phyloP scores from a whole-genome alignment of 1,140 invertebrate species.

The Drosophila nikananu region DNA sequence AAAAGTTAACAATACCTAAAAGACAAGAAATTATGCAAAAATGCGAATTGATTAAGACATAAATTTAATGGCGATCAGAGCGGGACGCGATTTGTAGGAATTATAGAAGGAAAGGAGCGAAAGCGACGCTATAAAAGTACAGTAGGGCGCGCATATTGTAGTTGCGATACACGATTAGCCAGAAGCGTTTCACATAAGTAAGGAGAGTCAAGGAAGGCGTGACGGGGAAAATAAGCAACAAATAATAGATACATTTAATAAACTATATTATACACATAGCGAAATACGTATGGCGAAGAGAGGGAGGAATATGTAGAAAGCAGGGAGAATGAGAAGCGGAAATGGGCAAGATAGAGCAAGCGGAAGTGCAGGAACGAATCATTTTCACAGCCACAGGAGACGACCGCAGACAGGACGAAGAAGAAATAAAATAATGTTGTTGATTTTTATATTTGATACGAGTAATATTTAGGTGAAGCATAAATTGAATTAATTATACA shows the following conservation, averaged over 20 bases:
- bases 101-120: constrained; percentile 22
- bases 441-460: constrained; percentile 86
- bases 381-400: constrained; percentile 75
- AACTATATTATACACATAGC: constrained; percentile 77
- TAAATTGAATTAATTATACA: constrained; percentile 84
- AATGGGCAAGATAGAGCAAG: constrained; percentile 5
- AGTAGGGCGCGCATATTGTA: constrained; percentile 73
- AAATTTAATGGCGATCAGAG: constrained; percentile 65
- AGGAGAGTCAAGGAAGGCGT: constrained; percentile 3
- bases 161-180: constrained; percentile 73
- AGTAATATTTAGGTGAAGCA: constrained; percentile 84
- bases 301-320: constrained; percentile 28
- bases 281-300: constrained; percentile 59
- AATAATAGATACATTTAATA: constrained; percentile 81
- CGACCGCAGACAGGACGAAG: constrained; percentile 56
- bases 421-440: constrained; percentile 73
- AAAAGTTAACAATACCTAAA: constrained; percentile 85
- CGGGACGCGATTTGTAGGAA: constrained; percentile 42
- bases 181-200: constrained; percentile 53
- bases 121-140: constrained; percentile 53
- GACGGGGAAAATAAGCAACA: constrained; percentile 51
- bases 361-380: constrained; percentile 45
- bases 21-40: constrained; percentile 81
- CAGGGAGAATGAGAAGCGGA: constrained; percentile 11
- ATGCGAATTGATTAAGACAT: constrained; percentile 80